Conservation (phyloP, 1,140 invertebrate species). For the Cylas formicarius region DNA sequence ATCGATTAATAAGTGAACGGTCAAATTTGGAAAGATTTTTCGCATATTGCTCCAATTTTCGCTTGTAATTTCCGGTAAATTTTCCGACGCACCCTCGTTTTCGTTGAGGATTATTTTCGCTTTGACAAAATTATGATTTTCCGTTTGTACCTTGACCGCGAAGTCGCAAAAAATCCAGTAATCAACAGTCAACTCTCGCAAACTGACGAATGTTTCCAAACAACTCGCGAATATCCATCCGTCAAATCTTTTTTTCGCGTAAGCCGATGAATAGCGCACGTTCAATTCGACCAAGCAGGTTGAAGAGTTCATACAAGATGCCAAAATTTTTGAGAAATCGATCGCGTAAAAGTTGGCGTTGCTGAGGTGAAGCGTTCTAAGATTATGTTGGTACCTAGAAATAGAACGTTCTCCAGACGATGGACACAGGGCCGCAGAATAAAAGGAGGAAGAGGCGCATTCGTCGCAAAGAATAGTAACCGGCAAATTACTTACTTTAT, state of each 20-base stretch:
- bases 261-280: conserved; percentile 15
- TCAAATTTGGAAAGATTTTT: too few relatives aligned
- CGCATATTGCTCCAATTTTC: too few relatives aligned
- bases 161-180: conserved; percentile 20
- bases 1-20: too few relatives aligned
- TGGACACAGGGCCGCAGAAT: not conserved
- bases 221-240: conserved; percentile 16
- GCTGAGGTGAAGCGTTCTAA: conserved; percentile 12
- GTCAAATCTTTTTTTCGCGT: conserved; percentile 10
- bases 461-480: not conserved
- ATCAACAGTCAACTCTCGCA: conserved; percentile 17
- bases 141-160: conserved; percentile 7
- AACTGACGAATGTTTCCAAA: conserved; percentile 16
- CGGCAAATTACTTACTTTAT: conserved; percentile 19
- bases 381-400: conserved; percentile 14
- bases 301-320: conserved; percentile 10
- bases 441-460: not conserved
- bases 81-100: too few relatives aligned
- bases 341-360: conserved; percentile 19
- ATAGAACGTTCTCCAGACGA: too few relatives aligned
- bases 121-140: not conserved
- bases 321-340: conserved; percentile 15
- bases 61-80: too few relatives aligned
- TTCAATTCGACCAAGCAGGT: conserved; percentile 6
- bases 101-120: too few relatives aligned